These are phyloP conservation scores for Vulpes lagopus DNA, from an alignment of 2,113 vertebrate species.

Conservation along the genomic window DNA sequence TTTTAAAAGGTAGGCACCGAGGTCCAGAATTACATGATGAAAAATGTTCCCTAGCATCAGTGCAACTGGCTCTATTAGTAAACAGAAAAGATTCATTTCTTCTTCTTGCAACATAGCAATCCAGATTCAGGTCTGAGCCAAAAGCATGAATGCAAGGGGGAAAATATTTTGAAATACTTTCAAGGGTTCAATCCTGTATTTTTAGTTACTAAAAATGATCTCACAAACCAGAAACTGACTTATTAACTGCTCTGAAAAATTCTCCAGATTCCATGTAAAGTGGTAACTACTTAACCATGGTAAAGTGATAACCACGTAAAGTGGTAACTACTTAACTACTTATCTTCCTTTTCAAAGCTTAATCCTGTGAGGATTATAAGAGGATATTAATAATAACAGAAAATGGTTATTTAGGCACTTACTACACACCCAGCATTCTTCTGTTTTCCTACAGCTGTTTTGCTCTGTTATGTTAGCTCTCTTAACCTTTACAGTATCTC, in stretches of 20 bases:
- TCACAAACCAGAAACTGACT: neutral
- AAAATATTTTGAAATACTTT: neutral
- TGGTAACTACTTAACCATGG: neutral
- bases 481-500: neutral
- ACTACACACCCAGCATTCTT: neutral
- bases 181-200: neutral
- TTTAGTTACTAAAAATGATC: neutral
- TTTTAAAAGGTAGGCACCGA: slow-evolving; percentile 32
- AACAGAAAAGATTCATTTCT: slow-evolving; percentile 47
- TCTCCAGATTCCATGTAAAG: neutral
- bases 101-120: neutral
- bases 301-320: neutral
- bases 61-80: neutral
- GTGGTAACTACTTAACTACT: neutral
- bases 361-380: neutral
- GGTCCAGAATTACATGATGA: neutral
- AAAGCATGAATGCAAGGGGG: neutral
- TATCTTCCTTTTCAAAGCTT: neutral
- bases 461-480: neutral
- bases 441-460: neutral
- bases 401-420: neutral
- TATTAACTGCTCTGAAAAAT: neutral
- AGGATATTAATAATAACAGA: neutral
- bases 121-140: neutral
- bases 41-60: neutral